These are phyloP conservation scores for Eremobia ochroleuca DNA, from an alignment of 2,888 invertebrate species.

Conservation along the genomic window DNA sequence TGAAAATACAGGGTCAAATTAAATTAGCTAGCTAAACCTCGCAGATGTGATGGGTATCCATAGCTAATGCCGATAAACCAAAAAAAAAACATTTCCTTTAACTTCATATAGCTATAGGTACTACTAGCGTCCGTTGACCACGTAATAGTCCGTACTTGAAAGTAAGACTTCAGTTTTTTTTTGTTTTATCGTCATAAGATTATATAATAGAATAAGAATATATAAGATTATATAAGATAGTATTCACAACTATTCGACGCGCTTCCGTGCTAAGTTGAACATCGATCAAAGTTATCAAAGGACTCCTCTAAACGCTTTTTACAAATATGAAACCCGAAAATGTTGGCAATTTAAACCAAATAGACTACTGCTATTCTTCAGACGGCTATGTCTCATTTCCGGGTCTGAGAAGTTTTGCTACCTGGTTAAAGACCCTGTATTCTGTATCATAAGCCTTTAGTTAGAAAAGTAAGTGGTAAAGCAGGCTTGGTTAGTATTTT, in stretches of 20 bases:
- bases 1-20: not conserved
- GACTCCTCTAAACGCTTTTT: not conserved
- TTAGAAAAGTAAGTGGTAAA: not conserved
- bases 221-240: no score
- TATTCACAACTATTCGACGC: not conserved
- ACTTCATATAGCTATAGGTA: no score
- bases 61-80: not conserved
- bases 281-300: not conserved
- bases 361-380: not conserved
- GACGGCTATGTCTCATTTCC: not conserved
- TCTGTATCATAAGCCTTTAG: not conserved
- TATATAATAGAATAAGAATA: no score
- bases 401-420: not conserved
- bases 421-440: not conserved
- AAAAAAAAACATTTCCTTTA: no score
- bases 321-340: not conserved
- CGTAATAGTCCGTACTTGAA: no score
- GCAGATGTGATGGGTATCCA: not conserved
- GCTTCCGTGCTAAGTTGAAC: not conserved
- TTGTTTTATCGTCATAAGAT: no score
- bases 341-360: not conserved
- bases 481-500: not conserved
- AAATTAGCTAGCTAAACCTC: no score
- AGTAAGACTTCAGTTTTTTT: no score
- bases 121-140: no score